Conservation (phyloP, 1,140 invertebrate species). For the Trichomalopsis sarcophagae region DNA sequence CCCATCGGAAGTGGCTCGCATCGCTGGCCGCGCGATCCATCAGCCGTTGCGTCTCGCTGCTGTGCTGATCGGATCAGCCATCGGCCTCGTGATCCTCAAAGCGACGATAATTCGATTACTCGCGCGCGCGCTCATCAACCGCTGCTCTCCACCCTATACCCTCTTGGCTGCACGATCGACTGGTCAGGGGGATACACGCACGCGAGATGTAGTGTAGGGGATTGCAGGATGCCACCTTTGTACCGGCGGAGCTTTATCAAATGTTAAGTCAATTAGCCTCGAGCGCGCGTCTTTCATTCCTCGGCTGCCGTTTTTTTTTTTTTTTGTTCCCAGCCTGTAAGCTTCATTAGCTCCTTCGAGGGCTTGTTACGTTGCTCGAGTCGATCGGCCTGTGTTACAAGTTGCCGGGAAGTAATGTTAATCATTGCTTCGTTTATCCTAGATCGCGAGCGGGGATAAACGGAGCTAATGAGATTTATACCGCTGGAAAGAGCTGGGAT, state of each 20-base stretch:
- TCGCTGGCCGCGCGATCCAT: constrained; percentile 68
- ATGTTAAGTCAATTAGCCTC: constrained; percentile 44
- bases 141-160: constrained; percentile 58
- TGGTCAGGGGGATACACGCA: neutral
- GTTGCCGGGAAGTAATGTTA: neutral
- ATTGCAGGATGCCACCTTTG: neutral
- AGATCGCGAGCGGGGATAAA: neutral
- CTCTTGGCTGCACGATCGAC: neutral
- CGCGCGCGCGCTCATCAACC: constrained; percentile 70
- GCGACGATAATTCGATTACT: constrained; percentile 75
- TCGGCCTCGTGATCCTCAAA: constrained; percentile 73
- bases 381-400: too few relatives aligned
- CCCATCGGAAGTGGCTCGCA: constrained; percentile 69
- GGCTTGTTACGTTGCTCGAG: neutral
- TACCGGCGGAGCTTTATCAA: constrained; percentile 29
- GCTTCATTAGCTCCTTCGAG: neutral
- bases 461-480: neutral
- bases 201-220: neutral
- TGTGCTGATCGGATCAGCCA: constrained; percentile 73
- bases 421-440: neutral
- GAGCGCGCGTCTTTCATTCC: neutral
- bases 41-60: constrained; percentile 60
- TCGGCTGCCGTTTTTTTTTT: too few relatives aligned
- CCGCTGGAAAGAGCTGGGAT: neutral
- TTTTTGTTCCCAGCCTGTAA: neutral